Evolutionary conservation across 2,888 invertebrate species (phyloP), one percentile per base, ranked within the genome.

Genomic region (Drosophila mimetica): DNA sequence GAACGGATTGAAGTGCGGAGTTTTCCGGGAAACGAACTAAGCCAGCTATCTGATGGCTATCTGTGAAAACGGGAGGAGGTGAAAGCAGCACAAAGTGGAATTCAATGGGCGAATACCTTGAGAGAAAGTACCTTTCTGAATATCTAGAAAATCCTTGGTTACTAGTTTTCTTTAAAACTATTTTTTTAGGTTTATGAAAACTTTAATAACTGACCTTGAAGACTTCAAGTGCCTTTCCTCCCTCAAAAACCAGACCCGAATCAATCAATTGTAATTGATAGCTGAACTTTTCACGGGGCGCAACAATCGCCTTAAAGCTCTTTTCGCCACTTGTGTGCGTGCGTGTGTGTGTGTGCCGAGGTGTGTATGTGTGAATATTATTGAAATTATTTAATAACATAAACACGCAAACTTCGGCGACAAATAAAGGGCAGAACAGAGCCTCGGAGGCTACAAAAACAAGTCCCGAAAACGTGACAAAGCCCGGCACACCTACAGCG

Each of bases 301-400:
- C 60, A 50, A 44, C 60, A 63, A 44, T 50, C 16, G 34, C 36
- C 63, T 60, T 37, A 36, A 50, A 60, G 50, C 48, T 30, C 22
- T 22, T 36, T 30, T 28, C 37, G 7, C 0, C 6, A n/a, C 16
- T 36, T 28, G 22, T 55, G 18, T 63, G 30, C 39, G 14, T 41
- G 18, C 20, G 16, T 1, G 42, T 22, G 37, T 39, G 39, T 44
- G 6, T n/a, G 47, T 52, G 30, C 4, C 20, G 34, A 58, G 61
- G 42, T 66, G 46, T 70, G 28, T 57, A 63, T 74, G 72, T 73
- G 77, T 63, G 77, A 64, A 75, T 75, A 75, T 82, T 80, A 82
- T 79, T 83, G 76, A 77, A 77, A 79, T 82, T 70, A 76, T 80
- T 80, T 69, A 82, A 79, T 82, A 77, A 69, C 70, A 77, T 48